phyloP scores from a whole-genome alignment of 2,113 vertebrate species.

The Mixornis gularis region DNA sequence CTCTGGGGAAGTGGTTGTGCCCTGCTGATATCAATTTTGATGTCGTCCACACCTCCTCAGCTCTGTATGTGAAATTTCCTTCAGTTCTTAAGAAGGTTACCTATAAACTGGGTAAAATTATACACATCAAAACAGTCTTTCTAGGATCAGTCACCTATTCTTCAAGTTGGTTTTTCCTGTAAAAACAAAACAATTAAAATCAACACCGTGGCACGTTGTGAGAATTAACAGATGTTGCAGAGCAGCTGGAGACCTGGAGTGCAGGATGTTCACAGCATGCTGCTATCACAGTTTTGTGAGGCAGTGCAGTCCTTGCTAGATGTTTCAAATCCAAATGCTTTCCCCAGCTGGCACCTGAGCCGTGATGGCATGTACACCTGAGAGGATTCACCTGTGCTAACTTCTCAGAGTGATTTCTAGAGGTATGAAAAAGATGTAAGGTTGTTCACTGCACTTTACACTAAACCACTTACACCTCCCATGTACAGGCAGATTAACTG shows the following conservation, averaged over 20 bases:
- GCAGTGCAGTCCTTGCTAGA: background rate
- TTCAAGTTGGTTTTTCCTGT: background rate
- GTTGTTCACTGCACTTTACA: background rate
- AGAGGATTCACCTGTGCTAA: background rate
- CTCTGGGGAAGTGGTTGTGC: background rate
- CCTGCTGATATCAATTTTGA: background rate
- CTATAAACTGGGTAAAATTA: background rate
- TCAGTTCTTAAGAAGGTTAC: background rate
- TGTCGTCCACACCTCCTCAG: background rate
- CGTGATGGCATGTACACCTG: background rate
- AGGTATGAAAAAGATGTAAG: background rate
- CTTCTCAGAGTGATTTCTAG: background rate
- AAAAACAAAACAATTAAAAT: background rate
- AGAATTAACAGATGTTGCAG: background rate
- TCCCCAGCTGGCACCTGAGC: background rate
- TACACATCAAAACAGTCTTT: background rate
- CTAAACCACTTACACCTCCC: background rate
- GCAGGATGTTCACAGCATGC: background rate
- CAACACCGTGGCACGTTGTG: background rate
- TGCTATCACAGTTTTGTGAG: background rate
- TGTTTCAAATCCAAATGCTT: background rate
- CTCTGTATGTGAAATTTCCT: background rate
- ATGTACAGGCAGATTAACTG: background rate
- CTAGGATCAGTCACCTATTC: background rate
- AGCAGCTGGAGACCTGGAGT: background rate